These are phyloP conservation scores for Oligia fasciuncula DNA, from an alignment of 2,888 invertebrate genomes.

Conservation along the genomic window DNA sequence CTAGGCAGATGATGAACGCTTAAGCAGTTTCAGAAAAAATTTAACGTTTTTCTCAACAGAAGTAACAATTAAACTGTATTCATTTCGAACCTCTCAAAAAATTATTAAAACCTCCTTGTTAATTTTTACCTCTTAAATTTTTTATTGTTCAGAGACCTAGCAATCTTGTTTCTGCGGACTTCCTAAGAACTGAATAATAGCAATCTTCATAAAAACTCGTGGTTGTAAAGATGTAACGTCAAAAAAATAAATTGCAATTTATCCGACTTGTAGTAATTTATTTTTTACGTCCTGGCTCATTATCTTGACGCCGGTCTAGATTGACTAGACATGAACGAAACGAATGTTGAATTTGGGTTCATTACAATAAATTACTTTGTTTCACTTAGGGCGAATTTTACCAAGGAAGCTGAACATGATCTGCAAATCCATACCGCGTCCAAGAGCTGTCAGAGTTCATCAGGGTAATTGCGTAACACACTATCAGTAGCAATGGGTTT, in stretches of 20 bases:
- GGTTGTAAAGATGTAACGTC: conserved; percentile 18
- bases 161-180: conserved; percentile 39
- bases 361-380: background rate
- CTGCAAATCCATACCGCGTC: background rate
- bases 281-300: conserved; percentile 40
- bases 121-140: conserved; percentile 22
- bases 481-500: too few relatives aligned
- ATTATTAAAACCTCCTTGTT: conserved; percentile 34
- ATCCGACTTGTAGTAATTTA: conserved; percentile 19
- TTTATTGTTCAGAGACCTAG: conserved; percentile 27
- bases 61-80: conserved; percentile 39
- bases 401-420: background rate
- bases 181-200: conserved; percentile 31
- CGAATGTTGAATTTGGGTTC: background rate
- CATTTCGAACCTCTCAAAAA: conserved; percentile 28
- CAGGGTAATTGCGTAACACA: too few relatives aligned
- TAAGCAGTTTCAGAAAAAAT: conserved; percentile 22
- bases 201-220: conserved; percentile 25
- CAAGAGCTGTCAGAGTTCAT: background rate
- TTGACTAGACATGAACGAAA: background rate
- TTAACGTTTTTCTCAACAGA: conserved; percentile 30
- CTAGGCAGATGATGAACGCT: background rate
- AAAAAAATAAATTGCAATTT: conserved; percentile 31
- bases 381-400: background rate
- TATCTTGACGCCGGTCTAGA: conserved; percentile 15